phyloP scores from a whole-genome alignment of 2,888 invertebrate genomes.

The Artemia sinica region DNA sequence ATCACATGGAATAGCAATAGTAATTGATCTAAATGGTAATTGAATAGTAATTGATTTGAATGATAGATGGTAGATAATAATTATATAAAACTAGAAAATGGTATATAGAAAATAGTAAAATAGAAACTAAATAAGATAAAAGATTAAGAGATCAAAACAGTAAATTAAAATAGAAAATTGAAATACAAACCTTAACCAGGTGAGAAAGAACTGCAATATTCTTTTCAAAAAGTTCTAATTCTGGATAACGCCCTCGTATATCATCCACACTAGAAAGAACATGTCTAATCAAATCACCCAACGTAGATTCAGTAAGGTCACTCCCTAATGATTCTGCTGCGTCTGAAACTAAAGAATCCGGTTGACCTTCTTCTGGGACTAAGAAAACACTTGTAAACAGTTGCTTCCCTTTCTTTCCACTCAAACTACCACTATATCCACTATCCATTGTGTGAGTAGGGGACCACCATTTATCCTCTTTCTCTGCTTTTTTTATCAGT shows the following conservation, averaged over 20 bases:
- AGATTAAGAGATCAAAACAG: constrained; percentile 12
- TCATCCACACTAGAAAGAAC: constrained; percentile 32
- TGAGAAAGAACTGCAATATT: constrained; percentile 31
- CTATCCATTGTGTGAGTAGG: constrained; percentile 16
- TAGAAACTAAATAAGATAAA: no score
- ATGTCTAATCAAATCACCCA: constrained; percentile 31
- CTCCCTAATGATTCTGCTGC: constrained; percentile 23
- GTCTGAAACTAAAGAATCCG: constrained; percentile 3
- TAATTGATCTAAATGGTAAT: no score
- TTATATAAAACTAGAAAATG: no score
- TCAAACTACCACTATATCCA: constrained; percentile 19
- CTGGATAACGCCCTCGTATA: constrained; percentile 34
- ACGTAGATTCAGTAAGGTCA: constrained; percentile 24
- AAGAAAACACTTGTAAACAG: constrained; percentile 1
- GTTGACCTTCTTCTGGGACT: constrained; percentile 1
- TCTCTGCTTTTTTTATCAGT: constrained; percentile 19
- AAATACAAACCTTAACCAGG: constrained; percentile 30
- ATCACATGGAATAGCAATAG: no score
- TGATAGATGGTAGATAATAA: no score
- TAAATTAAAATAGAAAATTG: not conserved
- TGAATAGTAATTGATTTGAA: no score
- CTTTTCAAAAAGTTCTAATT: constrained; percentile 32
- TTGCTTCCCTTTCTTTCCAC: constrained; percentile 1
- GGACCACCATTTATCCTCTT: constrained; percentile 9
- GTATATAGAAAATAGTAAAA: no score